These are phyloP conservation scores for Amphipoea oculea DNA, from an alignment of 2,888 invertebrate genomes.

Conservation along the genomic window DNA sequence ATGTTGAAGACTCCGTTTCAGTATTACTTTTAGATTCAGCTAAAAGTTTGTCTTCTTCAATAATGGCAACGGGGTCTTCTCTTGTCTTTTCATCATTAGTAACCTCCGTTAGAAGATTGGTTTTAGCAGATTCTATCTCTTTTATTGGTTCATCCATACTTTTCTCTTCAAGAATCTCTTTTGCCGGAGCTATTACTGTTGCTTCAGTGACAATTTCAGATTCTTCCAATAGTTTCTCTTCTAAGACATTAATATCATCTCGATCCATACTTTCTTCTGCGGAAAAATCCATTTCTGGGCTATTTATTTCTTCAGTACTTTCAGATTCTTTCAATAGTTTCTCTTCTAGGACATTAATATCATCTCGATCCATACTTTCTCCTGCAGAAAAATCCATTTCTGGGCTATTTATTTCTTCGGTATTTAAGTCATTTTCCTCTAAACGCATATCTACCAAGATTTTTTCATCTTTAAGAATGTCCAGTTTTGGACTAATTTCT, in stretches of 20 bases:
- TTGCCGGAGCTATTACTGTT: neutral
- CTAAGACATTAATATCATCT: neutral
- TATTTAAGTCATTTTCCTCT: neutral
- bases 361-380: neutral
- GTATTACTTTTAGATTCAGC: slow-evolving; percentile 8
- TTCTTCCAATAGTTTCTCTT: neutral
- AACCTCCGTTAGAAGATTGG: neutral
- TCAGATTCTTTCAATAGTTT: neutral
- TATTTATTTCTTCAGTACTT: neutral
- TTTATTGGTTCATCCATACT: neutral
- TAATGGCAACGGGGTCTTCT: neutral
- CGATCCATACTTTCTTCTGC: neutral
- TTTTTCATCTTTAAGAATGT: neutral
- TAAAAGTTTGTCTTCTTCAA: neutral
- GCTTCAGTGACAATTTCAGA: neutral
- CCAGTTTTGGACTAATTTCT: neutral
- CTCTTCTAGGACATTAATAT: neutral
- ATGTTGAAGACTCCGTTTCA: neutral
- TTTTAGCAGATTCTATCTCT: neutral
- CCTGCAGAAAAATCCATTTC: slow-evolving; percentile 10
- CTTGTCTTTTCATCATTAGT: neutral
- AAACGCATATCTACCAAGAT: neutral
- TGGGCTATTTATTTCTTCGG: slow-evolving; percentile 9
- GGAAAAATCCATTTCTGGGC: slow-evolving; percentile 14
- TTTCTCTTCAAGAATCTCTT: slow-evolving; percentile 12